Conservation (phyloP, 2,888 invertebrate species). For the Cerastis leucographa region DNA sequence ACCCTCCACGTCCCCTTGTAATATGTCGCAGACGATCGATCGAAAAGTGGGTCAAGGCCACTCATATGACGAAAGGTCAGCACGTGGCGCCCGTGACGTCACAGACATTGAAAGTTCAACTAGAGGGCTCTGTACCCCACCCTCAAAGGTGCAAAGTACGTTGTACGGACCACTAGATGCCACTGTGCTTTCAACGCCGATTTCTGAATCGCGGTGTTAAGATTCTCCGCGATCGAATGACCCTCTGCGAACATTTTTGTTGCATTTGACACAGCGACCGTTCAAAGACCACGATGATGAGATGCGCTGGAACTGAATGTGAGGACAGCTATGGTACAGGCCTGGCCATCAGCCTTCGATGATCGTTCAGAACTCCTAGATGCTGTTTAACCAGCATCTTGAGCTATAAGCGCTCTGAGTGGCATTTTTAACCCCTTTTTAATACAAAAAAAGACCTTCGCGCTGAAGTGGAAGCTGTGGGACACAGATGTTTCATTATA, state of each 20-base stretch:
- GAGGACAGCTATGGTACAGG: conserved; percentile 67
- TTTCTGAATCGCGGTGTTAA: conserved; percentile 28
- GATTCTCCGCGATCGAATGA: conserved; percentile 34
- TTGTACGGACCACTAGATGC: conserved; percentile 47
- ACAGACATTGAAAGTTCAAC: not conserved
- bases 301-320: conserved; percentile 69
- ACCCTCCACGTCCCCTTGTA: not conserved
- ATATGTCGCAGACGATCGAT: not conserved
- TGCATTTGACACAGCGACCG: not conserved
- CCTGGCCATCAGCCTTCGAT: conserved; percentile 69
- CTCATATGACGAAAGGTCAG: conserved; percentile 9
- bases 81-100: conserved; percentile 3
- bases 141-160: not conserved
- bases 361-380: conserved; percentile 68
- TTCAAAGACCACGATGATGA: conserved; percentile 69
- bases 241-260: not conserved
- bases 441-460: not conserved
- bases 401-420: conserved; percentile 55
- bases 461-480: not conserved
- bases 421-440: conserved; percentile 41
- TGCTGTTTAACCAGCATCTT: too few relatives aligned
- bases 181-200: conserved; percentile 30
- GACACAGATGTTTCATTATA: not conserved
- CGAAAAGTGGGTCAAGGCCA: conserved; percentile 23
- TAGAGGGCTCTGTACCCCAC: conserved; percentile 20